Conservation (phyloP, 2,113 vertebrate species). For the Epinephelus moara region DNA sequence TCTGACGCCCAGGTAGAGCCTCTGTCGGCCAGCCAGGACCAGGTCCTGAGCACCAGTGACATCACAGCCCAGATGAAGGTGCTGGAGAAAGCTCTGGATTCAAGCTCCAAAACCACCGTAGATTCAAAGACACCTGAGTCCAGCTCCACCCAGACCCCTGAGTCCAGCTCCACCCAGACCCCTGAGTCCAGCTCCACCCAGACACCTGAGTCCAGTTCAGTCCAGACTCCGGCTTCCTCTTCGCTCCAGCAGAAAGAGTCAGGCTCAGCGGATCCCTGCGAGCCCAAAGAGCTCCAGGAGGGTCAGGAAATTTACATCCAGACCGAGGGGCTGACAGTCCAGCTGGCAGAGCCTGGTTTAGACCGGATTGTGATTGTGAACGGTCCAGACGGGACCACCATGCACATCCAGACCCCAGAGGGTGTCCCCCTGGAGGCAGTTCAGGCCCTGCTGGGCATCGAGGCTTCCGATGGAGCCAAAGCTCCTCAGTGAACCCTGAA, state of each 20-base stretch:
- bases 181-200: background rate
- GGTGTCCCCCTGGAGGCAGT: slow-evolving; percentile 85
- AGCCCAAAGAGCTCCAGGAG: slow-evolving; percentile 78
- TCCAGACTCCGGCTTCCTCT: background rate
- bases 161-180: background rate
- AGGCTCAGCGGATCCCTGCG: background rate
- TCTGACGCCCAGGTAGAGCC: slow-evolving; percentile 49
- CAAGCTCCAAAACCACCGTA: slow-evolving; percentile 13
- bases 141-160: background rate
- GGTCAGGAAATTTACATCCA: slow-evolving; percentile 86
- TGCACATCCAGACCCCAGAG: slow-evolving; percentile 84
- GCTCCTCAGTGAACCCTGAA: slow-evolving; percentile 45
- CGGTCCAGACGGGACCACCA: slow-evolving; percentile 80
- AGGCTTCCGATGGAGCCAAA: slow-evolving; percentile 74
- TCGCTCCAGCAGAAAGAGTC: slow-evolving; percentile 21
- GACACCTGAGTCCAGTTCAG: too few species aligned
- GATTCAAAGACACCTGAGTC: background rate
- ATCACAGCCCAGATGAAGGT: slow-evolving; percentile 67
- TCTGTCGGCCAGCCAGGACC: slow-evolving; percentile 31
- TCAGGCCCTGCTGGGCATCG: slow-evolving; percentile 86
- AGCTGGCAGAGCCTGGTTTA: slow-evolving; percentile 81
- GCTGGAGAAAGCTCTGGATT: slow-evolving; percentile 72
- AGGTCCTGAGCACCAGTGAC: slow-evolving; percentile 38
- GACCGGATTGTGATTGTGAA: slow-evolving; percentile 86
- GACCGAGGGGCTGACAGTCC: slow-evolving; percentile 84